Percentiles rank a stretch among this genome's conserved stretches.
Evolutionary conservation across 2,888 invertebrate genomes (phyloP).

Genomic region (Cheilosia impressa): DNA sequence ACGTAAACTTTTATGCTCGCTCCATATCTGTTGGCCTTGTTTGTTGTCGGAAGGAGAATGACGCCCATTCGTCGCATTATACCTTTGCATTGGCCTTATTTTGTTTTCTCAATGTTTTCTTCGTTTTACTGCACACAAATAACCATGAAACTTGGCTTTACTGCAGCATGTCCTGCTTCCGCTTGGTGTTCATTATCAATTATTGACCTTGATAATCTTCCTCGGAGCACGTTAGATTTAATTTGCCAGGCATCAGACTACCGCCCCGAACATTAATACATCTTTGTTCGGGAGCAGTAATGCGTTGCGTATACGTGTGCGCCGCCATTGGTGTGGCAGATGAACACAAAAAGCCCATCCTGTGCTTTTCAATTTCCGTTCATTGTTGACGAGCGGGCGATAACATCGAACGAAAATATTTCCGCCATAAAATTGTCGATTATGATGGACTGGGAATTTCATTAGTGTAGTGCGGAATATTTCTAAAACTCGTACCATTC

Average conservation of each 20-base stretch:
- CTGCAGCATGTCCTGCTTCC: not conserved
- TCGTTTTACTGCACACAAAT: conserved; percentile 1
- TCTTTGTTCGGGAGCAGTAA: not conserved
- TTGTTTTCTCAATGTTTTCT: not conserved
- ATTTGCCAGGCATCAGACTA: not conserved
- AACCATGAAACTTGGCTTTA: conserved; percentile 10
- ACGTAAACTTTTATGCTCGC: conserved; percentile 21
- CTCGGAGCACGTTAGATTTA: not conserved
- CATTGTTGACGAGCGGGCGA: not conserved
- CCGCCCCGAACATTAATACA: not conserved
- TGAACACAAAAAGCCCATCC: not conserved
- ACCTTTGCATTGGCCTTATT: not conserved
- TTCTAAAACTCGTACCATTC: too few species aligned
- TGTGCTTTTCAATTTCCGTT: conserved; percentile 15
- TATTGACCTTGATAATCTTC: conserved; percentile 5
- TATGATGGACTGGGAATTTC: not conserved
- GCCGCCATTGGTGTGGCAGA: too few species aligned
- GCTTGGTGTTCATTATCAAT: not conserved
- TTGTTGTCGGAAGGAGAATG: conserved; percentile 3
- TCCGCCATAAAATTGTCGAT: not conserved
- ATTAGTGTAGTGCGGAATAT: not conserved
- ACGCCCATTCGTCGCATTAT: conserved; percentile 1
- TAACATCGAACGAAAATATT: not conserved
- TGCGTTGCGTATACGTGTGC: not conserved
- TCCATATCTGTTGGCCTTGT: not conserved